Percentiles rank a stretch among this genome's conserved stretches.
Evolutionary conservation across 2,113 vertebrate genomes (phyloP).

Genomic region (Zosterops hypoxanthus): DNA sequence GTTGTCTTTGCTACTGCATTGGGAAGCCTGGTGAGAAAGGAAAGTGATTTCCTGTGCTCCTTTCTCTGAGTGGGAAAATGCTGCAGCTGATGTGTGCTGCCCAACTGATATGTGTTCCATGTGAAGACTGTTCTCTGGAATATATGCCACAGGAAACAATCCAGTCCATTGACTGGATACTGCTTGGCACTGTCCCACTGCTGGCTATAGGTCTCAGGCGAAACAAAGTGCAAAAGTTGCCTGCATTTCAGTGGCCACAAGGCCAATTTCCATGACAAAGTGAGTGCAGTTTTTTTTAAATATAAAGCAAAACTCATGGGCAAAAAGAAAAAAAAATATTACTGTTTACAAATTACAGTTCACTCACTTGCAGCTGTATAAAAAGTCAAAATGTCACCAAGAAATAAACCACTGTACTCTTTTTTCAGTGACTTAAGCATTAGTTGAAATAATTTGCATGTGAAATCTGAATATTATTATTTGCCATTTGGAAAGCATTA

Average conservation of each 20-base stretch:
- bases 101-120: neutral
- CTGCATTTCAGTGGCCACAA: neutral
- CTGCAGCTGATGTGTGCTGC: neutral
- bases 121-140: neutral
- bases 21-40: neutral
- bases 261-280: neutral
- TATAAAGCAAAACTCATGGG: neutral
- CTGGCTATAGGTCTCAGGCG: neutral
- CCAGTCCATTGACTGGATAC: neutral
- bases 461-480: neutral
- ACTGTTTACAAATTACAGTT: neutral
- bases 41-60: neutral
- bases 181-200: neutral
- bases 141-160: neutral
- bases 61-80: neutral
- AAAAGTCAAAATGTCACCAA: neutral
- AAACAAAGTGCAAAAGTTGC: neutral
- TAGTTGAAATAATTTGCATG: neutral
- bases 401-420: neutral
- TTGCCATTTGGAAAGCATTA: neutral
- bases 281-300: neutral
- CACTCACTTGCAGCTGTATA: neutral
- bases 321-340: neutral
- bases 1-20: neutral
- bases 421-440: neutral